Evolutionary conservation across 1,140 invertebrate species (phyloP), one percentile per base, ranked within the genome.

Genomic region (Nephotettix cincticeps): DNA sequence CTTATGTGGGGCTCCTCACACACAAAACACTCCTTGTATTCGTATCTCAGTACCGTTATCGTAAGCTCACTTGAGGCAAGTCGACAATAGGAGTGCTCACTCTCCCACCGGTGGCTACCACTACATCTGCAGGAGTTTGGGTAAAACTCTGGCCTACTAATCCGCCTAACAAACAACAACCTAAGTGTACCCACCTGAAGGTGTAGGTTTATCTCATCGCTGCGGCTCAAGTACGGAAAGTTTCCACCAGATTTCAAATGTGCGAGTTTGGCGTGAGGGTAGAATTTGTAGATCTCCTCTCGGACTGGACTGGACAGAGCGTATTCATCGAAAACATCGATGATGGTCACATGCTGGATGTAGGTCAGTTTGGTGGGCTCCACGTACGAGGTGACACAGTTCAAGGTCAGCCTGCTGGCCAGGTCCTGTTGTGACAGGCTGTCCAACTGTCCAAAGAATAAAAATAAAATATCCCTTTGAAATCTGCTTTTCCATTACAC

Each of bases 301-400:
- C 90, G 81, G 0, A 78, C 75, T 54, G 86, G 80, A 71, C 86
- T 86, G 68, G 91, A 93, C 30, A 96, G 80, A 2, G 94, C 94
- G 80, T 91, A 92, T 72, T 95, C 90, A 83, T 97, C 94, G 85
- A 94, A 96, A 0, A 96, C 94, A 82, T 96, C 93, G 77, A 96
- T 88, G 51, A 96, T 88, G 1, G 93, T 96, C 0, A 95, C 85
- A 27, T 89, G 86, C 56, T 75, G 45, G 28, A 95, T 77, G 58
- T 87, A 77, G 43, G 81, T 81, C 4, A 94, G 80, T 78, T 89
- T 88, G 69, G 93, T 89, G 36, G 93, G 91, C 77, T 95, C 88
- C 9, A 96, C 90, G 76, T 93, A 93, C 74, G 86, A 89, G 74
- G 88, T 90, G 69, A 90, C 86, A 80, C 94, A 96, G 79, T 96